Percentiles rank a stretch among this genome's conserved stretches.
phyloP scores from a whole-genome alignment of 37 sponge, comb jelly and placozoan species.

The Chondrilla cf. caribensis region DNA sequence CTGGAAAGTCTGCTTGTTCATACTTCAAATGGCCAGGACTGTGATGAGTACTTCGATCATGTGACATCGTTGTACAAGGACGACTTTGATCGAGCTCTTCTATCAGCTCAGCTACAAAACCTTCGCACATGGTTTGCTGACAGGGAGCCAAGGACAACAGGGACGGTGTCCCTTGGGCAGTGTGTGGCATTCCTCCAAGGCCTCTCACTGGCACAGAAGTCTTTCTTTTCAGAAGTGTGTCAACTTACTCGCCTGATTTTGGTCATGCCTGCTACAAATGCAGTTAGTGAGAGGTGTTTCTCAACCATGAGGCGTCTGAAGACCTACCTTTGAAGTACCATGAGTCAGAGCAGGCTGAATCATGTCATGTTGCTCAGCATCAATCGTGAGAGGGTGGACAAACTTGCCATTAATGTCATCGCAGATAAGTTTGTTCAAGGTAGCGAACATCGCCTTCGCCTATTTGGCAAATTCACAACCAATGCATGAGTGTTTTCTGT shows the following conservation, averaged over 20 bases:
- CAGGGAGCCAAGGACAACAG: background rate
- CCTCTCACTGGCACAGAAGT: constrained; percentile 26
- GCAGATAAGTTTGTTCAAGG: constrained; percentile 32
- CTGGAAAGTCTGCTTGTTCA: constrained; percentile 30
- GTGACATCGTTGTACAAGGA: constrained; percentile 38
- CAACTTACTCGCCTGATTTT: constrained; percentile 13
- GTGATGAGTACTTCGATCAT: background rate
- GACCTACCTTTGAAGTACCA: constrained; percentile 25
- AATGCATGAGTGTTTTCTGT: no score
- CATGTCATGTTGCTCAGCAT: constrained; percentile 33
- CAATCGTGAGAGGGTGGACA: constrained; percentile 25
- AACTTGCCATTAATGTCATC: constrained; percentile 27
- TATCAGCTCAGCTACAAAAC: constrained; percentile 33
- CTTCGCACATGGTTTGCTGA: constrained; percentile 38
- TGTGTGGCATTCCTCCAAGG: constrained; percentile 8
- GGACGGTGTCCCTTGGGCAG: background rate
- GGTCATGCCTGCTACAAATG: constrained; percentile 15
- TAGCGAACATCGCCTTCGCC: constrained; percentile 36
- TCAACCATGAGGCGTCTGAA: constrained; percentile 20
- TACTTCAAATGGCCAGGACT: constrained; percentile 25
- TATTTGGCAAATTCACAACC: constrained; percentile 32
- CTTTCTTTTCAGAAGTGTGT: constrained; percentile 15
- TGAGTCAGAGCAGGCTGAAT: constrained; percentile 28
- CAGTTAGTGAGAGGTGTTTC: constrained; percentile 2
- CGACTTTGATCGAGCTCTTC: constrained; percentile 37